A percentile compares a stretch with the other conserved stretches of the same genome.
phyloP scores from a whole-genome alignment of 2,888 invertebrate species.

The Protodeltote pygarga region DNA sequence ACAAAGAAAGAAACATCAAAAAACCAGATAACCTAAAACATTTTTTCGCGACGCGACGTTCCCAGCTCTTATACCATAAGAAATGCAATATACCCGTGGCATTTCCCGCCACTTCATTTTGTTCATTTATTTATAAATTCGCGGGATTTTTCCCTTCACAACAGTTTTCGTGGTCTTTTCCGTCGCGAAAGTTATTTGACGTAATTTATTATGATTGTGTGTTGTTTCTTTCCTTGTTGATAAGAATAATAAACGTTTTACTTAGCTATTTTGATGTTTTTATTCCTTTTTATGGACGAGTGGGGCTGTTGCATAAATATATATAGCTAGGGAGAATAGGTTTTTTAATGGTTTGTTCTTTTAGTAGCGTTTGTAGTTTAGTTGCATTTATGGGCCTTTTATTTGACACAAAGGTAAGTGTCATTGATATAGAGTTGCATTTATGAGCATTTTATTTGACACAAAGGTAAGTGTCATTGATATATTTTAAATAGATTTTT shows the following conservation, averaged over 20 bases:
- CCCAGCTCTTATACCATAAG: slow-evolving; percentile 21
- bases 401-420: too few relatives aligned
- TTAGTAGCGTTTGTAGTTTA: too few relatives aligned
- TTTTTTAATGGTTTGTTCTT: too few relatives aligned
- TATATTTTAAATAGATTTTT: too few relatives aligned
- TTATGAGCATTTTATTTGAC: too few relatives aligned
- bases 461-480: too few relatives aligned
- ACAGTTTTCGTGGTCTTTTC: slow-evolving; percentile 14
- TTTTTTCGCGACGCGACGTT: slow-evolving; percentile 25
- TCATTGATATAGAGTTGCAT: too few relatives aligned
- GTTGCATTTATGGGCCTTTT: too few relatives aligned
- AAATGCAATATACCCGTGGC: slow-evolving; percentile 36
- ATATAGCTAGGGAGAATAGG: neutral
- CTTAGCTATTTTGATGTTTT: slow-evolving; percentile 14
- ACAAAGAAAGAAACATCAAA: too few relatives aligned
- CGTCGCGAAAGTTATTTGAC: slow-evolving; percentile 8
- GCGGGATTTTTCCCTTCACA: slow-evolving; percentile 21
- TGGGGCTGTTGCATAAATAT: neutral
- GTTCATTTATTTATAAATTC: slow-evolving; percentile 41
- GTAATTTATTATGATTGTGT: slow-evolving; percentile 38
- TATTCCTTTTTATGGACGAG: neutral
- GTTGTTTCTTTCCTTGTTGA: slow-evolving; percentile 9
- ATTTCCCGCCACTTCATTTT: slow-evolving; percentile 17
- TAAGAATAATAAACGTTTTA: slow-evolving; percentile 8
- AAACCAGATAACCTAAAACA: slow-evolving; percentile 24